phyloP scores from a whole-genome alignment of 2,113 vertebrate genomes.

The Poeciliopsis turrubarensis region DNA sequence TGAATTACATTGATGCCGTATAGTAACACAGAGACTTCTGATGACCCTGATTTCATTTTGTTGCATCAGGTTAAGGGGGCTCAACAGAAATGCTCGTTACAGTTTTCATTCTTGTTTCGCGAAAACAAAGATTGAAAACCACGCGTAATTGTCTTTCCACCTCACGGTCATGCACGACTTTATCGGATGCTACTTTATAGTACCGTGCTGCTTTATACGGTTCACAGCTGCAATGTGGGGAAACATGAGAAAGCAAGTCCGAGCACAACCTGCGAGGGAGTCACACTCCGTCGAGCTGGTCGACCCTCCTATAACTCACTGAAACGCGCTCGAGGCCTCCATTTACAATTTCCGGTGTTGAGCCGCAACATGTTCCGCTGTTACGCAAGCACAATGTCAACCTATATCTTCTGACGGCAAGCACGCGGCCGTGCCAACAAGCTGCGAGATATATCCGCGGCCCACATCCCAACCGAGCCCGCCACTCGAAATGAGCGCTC shows the following conservation, averaged over 20 bases:
- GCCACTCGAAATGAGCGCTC: constrained; percentile 36
- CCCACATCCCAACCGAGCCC: constrained; percentile 15
- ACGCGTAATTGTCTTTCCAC: no score
- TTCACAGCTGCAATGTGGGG: neutral
- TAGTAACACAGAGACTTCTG: no score
- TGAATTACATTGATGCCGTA: no score
- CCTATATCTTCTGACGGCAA: constrained; percentile 3
- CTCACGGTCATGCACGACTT: neutral
- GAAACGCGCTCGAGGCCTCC: constrained; percentile 33
- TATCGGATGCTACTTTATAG: neutral
- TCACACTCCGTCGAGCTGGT: constrained; percentile 5
- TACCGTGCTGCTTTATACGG: no score
- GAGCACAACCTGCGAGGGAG: neutral
- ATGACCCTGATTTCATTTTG: no score
- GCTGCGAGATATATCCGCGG: constrained; percentile 30
- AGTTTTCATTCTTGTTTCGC: no score
- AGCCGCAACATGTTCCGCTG: constrained; percentile 6
- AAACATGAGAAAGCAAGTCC: neutral
- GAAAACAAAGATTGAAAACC: no score
- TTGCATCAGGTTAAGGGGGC: no score
- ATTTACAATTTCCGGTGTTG: constrained; percentile 28
- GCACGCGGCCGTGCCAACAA: constrained; percentile 30
- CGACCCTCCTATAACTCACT: constrained; percentile 39
- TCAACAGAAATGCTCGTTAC: no score
- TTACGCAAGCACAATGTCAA: constrained; percentile 22